Evolutionary conservation across 1,140 invertebrate species (phyloP), one percentile per base, ranked within the genome.

Genomic region (Penaeus indicus): DNA sequence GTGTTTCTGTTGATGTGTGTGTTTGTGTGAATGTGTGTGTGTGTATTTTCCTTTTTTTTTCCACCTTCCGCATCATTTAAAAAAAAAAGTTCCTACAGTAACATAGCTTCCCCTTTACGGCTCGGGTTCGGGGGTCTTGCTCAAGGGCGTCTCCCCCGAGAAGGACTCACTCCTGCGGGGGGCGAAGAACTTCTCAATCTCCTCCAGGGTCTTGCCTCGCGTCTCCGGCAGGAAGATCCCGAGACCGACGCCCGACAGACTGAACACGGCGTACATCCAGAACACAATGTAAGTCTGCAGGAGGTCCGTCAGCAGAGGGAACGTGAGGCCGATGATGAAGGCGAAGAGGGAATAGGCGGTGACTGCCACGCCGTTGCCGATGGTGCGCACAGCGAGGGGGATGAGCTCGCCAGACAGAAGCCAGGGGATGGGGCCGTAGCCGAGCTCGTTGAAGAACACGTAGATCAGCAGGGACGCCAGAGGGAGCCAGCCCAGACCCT

Each of bases 391-490:
- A 64, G 92, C 91, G 21, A 92, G 91, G 22, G 93, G 93, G 83
- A 94, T 93, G 13, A 94, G 92, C 91, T 94, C 93, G 21, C 93
- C 93, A 91, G 93, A 93, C 47, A 98, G 93, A 13, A 96, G 94
- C 94, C 95, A 96, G 0, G 96, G 96, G 77, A 96, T 95, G 18
- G 96, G 95, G 60, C 96, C 95, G 92, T 95, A 95, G 5, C 95
- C 95, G n/a, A 95, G 87, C 18, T 94, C 93, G 92, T 95, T 95
- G 22, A 93, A 92, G 2, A 95, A 91, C 75, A 96, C 94, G 90
- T 94, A 96, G 4, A 94, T 47, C 22, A 94, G 92, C 3, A 95
- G 92, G 84, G 94, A 94, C 0, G 93, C 91, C 0, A 95, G 92
- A 3, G 95, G 94, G 61, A 95, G 92, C 94, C 94, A 95, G 5